Evolutionary conservation across 2,797 vertebrate genomes (phyloP).

Genomic region (Acanthiza pusilla): DNA sequence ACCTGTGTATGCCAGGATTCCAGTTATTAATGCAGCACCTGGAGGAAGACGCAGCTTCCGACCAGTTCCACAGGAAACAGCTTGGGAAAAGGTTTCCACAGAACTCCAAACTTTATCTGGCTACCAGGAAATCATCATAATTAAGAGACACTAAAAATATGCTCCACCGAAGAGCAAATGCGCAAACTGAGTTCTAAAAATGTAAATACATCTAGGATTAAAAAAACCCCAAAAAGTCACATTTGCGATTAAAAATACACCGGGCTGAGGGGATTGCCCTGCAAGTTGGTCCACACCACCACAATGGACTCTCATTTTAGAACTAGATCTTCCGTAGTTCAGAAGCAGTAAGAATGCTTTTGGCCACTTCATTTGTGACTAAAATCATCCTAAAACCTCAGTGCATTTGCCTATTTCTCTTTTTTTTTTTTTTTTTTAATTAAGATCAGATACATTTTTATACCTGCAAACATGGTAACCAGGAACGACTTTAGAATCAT

Average conservation of each 20-base stretch:
- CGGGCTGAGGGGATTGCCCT: neutral
- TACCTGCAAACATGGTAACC: neutral
- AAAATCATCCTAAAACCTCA: neutral
- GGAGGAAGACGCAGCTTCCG: slow-evolving; percentile 41
- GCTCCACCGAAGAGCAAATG: neutral
- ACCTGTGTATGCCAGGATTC: neutral
- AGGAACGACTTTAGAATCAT: neutral
- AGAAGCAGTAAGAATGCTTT: neutral
- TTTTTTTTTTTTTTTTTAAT: neutral
- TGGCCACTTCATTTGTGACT: neutral
- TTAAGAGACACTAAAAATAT: neutral
- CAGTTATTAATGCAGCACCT: neutral
- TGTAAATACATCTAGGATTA: neutral
- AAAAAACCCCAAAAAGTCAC: neutral
- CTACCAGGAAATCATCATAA: slow-evolving; percentile 28
- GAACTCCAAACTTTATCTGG: neutral
- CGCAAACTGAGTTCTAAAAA: neutral
- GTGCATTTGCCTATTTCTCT: neutral
- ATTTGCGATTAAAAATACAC: neutral
- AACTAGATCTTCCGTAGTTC: neutral
- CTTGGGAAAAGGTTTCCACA: neutral
- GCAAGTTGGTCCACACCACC: neutral
- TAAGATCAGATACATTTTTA: neutral
- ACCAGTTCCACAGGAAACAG: slow-evolving; percentile 47
- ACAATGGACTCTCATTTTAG: neutral